Evolutionary conservation across 1,140 invertebrate genomes (phyloP), one percentile per base, ranked within the genome.

Genomic region (Limonius californicus): DNA sequence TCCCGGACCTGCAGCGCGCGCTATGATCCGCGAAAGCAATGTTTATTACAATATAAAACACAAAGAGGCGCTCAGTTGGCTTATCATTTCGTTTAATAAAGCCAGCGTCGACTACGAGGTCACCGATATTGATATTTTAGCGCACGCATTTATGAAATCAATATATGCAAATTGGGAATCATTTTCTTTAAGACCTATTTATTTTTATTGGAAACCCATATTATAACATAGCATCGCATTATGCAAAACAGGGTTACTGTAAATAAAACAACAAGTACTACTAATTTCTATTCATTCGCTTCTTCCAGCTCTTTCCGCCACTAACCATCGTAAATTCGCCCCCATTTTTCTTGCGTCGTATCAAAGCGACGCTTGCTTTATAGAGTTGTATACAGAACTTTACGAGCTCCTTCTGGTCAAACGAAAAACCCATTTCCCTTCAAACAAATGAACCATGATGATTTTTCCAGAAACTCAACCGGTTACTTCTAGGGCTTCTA

Each of bases 141-240:
- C 45, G 45, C 57, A 59, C 56, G 57, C 57, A 63, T 30, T 63
- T 62, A 19, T 42, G 20, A 63, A 59, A 63, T 59, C 62, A 59
- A 63, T 63, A 63, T 59, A 63, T 63, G 56, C 47, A 63, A 63
- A 63, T 63, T 45, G 56, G 56, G 39, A 54, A 63, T 63, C 62
- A 53, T 63, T 58, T 63, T 57, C 61, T 53, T 63, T 54, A 63
- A 63, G 61, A 63, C 61, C 61, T 63, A 57, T 63, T 63, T 63
- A 63, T 63, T 63, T 63, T 58, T 63, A 63, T 63, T 63, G 61
- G 43, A 21, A 57, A 35, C 43, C 61, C 57, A 63, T 63, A 63
- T 53, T 62, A 3, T 27, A 27, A 27, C 23, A 27, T 27, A 9
- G 23, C 23, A 27, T 27, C 23, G 39, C 50, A 59, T 47, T 45